phyloP scores from a whole-genome alignment of 1,140 invertebrate species.

The Neodiprion lecontei region DNA sequence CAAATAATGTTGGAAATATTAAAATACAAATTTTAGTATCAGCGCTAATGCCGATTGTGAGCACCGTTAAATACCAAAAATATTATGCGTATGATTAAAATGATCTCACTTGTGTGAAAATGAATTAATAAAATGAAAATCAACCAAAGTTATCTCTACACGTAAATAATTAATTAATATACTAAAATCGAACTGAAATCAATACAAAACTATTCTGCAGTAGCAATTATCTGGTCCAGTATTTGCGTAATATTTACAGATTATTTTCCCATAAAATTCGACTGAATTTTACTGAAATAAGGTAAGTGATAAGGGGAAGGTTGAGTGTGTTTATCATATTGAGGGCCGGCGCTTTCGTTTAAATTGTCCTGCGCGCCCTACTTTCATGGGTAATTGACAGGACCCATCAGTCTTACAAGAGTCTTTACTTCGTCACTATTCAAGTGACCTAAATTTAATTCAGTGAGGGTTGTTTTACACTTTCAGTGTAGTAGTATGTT shows the following conservation, averaged over 20 bases:
- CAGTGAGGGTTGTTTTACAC: background rate
- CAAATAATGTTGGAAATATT: background rate
- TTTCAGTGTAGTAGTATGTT: background rate
- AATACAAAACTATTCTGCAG: constrained; percentile 15
- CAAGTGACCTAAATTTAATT: constrained; percentile 2
- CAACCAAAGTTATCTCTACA: background rate
- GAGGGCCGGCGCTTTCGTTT: constrained; percentile 8
- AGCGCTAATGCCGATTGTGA: background rate
- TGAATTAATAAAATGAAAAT: background rate
- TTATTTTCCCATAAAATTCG: background rate
- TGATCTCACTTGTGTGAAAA: background rate
- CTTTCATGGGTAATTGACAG: constrained; percentile 30
- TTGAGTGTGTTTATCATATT: background rate
- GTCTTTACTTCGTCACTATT: constrained; percentile 1
- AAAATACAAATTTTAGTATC: background rate
- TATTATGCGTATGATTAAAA: background rate
- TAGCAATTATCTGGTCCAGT: background rate
- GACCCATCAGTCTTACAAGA: constrained; percentile 29
- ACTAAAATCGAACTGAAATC: background rate
- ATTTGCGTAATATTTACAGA: constrained; percentile 1
- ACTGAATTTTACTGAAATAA: constrained; percentile 4
- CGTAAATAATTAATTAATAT: background rate
- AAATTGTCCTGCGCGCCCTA: constrained; percentile 21
- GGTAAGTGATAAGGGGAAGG: background rate
- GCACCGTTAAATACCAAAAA: background rate